Conservation (phyloP, 2,888 invertebrate genomes). For the Aspidiotus destructor region DNA sequence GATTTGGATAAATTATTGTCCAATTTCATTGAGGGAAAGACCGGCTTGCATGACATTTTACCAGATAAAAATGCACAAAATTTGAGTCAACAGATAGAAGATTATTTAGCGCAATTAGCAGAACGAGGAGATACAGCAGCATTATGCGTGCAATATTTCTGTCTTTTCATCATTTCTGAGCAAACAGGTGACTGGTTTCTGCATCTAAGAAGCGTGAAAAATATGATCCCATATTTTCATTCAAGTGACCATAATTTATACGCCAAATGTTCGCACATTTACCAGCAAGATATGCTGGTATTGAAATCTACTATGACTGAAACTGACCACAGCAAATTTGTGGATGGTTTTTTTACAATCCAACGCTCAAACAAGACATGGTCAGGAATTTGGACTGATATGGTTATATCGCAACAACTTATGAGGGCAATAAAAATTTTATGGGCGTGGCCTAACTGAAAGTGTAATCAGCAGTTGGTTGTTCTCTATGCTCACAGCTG, state of each 20-base stretch:
- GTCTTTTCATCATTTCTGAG: too few species aligned
- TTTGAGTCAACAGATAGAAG: too few species aligned
- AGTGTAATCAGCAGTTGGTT: not conserved
- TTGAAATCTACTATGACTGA: not conserved
- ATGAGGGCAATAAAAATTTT: not conserved
- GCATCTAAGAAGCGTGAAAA: not conserved
- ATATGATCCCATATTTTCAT: not conserved
- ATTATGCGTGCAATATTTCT: too few species aligned
- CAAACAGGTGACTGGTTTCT: too few species aligned
- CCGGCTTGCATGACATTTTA: too few species aligned
- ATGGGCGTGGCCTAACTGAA: not conserved
- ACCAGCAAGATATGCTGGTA: not conserved
- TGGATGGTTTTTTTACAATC: not conserved
- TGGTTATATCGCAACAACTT: not conserved
- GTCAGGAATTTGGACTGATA: constrained; percentile 1
- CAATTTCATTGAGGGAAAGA: too few species aligned
- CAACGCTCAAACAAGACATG: not conserved
- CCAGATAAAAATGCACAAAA: too few species aligned
- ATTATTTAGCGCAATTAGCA: too few species aligned
- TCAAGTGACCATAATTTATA: not conserved
- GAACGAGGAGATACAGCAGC: too few species aligned
- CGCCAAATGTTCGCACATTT: not conserved
- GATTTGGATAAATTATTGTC: too few species aligned
- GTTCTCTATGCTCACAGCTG: not conserved
- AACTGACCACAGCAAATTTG: not conserved